These are phyloP conservation scores for Dipodomys merriami DNA, from an alignment of 2,113 vertebrate genomes.

Conservation along the genomic window DNA sequence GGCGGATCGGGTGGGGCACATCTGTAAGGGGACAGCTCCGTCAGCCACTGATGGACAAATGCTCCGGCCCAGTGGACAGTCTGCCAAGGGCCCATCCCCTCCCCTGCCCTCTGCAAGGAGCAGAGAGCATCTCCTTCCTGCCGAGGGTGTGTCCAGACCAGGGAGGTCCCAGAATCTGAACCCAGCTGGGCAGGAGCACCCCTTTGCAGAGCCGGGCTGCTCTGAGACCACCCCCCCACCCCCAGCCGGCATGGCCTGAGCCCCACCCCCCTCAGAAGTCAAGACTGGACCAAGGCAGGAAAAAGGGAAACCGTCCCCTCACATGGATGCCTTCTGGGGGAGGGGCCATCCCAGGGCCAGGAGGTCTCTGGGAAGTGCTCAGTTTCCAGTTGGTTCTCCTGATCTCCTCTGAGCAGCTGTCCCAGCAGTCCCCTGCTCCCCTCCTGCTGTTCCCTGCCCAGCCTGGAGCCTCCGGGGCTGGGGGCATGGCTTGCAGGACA, in stretches of 20 bases:
- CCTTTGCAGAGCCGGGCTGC: too few relatives aligned
- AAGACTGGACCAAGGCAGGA: not conserved
- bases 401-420: not conserved
- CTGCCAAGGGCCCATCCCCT: accelerated
- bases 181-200: not conserved
- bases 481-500: not conserved
- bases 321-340: not conserved
- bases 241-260: not conserved
- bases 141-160: too few relatives aligned
- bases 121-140: not conserved
- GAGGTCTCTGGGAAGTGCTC: not conserved
- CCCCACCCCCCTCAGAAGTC: not conserved
- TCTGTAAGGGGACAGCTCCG: conserved; percentile 82
- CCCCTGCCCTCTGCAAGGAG: not conserved
- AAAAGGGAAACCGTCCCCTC: not conserved
- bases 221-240: too few relatives aligned
- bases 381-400: not conserved
- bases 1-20: conserved; percentile 87
- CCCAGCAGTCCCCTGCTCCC: not conserved
- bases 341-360: not conserved
- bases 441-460: not conserved
- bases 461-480: not conserved
- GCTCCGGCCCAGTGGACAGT: not conserved
- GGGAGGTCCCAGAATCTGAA: not conserved
- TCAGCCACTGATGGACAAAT: not conserved